A percentile compares a stretch with the other conserved stretches of the same genome.
phyloP scores from a whole-genome alignment of 2,888 invertebrate genomes.

The Microctonus aethiopoides region DNA sequence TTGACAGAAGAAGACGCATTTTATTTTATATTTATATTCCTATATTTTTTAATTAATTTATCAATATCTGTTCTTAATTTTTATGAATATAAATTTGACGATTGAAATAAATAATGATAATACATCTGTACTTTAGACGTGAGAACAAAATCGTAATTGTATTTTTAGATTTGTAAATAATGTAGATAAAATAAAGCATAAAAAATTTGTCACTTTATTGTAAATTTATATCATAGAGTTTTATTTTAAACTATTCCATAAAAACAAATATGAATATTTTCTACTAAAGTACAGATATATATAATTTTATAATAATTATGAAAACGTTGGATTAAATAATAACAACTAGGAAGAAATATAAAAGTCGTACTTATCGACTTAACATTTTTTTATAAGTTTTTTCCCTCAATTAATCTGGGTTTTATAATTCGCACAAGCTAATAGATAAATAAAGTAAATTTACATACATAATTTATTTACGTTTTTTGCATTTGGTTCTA shows the following conservation, averaged over 20 bases:
- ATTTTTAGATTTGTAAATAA: no score
- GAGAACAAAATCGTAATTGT: no score
- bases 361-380: not conserved
- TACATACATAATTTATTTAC: constrained; percentile 56
- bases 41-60: constrained; percentile 38
- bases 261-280: no score
- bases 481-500: constrained; percentile 66
- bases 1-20: constrained; percentile 45
- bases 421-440: constrained; percentile 38
- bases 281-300: not conserved
- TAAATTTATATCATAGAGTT: no score
- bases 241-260: no score
- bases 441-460: constrained; percentile 23
- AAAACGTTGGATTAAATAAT: not conserved
- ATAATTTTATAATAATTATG: not conserved
- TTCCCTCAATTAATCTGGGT: constrained; percentile 22
- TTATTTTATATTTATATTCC: constrained; percentile 32
- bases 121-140: no score
- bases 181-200: no score
- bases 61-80: constrained; percentile 14
- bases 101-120: not conserved
- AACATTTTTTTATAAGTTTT: constrained; percentile 10
- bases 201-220: no score
- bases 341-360: not conserved
- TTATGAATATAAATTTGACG: not conserved